Conservation (phyloP, 2,797 vertebrate genomes). For the Leontopithecus rosalia region DNA sequence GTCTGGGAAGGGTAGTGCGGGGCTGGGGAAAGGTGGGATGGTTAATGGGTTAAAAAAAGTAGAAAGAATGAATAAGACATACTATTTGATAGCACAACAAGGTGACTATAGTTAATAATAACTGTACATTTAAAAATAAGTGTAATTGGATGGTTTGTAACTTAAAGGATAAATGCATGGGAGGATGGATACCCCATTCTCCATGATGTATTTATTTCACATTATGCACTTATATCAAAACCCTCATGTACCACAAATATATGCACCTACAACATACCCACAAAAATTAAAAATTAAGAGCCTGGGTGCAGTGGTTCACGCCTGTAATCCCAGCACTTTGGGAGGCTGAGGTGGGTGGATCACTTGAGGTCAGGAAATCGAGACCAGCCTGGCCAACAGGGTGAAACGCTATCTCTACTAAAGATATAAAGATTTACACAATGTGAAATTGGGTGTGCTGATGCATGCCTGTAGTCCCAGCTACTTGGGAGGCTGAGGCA, state of each 20-base stretch:
- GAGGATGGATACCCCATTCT: background rate
- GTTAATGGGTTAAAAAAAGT: background rate
- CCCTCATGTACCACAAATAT: background rate
- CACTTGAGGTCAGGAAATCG: background rate
- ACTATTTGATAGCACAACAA: background rate
- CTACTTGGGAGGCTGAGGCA: background rate
- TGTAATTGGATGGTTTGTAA: background rate
- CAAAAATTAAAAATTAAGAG: background rate
- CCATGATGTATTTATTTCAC: background rate
- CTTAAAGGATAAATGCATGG: background rate
- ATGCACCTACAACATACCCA: background rate
- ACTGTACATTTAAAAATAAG: background rate
- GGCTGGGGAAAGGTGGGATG: background rate
- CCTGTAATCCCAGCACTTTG: background rate
- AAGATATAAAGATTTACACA: no score
- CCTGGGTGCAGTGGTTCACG: background rate
- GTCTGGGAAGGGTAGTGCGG: background rate
- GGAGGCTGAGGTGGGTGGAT: background rate
- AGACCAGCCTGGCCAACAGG: background rate
- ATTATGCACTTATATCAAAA: background rate
- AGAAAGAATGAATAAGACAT: background rate
- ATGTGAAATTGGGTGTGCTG: background rate
- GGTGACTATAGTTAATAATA: background rate
- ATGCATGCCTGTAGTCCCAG: background rate
- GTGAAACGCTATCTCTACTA: background rate